Evolutionary conservation across 1,140 invertebrate genomes (phyloP).

Genomic region (Atopsyche davidsoni): DNA sequence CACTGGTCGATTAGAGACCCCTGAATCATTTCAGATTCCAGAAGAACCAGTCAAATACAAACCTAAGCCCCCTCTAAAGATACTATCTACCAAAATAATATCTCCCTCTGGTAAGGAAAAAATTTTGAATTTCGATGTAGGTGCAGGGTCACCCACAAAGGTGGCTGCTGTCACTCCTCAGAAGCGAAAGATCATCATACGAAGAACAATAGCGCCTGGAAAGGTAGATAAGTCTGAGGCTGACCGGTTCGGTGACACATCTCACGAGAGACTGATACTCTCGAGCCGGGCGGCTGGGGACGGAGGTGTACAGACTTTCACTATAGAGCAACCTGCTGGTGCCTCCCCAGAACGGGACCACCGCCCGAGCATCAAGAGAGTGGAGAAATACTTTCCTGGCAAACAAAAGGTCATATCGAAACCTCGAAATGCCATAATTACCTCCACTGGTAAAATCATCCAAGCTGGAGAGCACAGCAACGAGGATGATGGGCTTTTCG

Average conservation of each 20-base stretch:
- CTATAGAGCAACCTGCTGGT: slow-evolving; percentile 40
- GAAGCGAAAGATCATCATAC: slow-evolving; percentile 46
- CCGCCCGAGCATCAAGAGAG: slow-evolving; percentile 34
- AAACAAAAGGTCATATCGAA: slow-evolving; percentile 4
- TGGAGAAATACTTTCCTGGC: too few relatives aligned
- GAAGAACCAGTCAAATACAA: slow-evolving; percentile 37
- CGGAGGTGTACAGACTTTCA: slow-evolving; percentile 42
- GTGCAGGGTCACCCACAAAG: slow-evolving; percentile 26
- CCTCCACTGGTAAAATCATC: slow-evolving; percentile 15
- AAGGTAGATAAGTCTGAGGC: slow-evolving; percentile 26
- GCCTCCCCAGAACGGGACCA: slow-evolving; percentile 14
- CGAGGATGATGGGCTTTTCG: slow-evolving; percentile 55
- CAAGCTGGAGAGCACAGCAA: slow-evolving; percentile 20
- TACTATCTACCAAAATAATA: slow-evolving; percentile 36
- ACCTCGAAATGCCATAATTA: slow-evolving; percentile 15
- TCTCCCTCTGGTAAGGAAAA: slow-evolving; percentile 42
- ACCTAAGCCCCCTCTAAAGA: slow-evolving; percentile 35
- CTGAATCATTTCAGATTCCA: slow-evolving; percentile 45
- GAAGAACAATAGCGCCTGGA: slow-evolving; percentile 35
- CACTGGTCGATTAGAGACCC: slow-evolving; percentile 8
- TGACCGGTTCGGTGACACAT: slow-evolving; percentile 21
- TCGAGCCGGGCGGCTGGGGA: slow-evolving; percentile 35
- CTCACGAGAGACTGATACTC: slow-evolving; percentile 42
- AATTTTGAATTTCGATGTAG: slow-evolving; percentile 44
- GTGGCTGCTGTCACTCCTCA: slow-evolving; percentile 32